Base-by-base conservation (phyloP, 1,140 invertebrate genomes). In the Macrostomum lignano region DNA sequence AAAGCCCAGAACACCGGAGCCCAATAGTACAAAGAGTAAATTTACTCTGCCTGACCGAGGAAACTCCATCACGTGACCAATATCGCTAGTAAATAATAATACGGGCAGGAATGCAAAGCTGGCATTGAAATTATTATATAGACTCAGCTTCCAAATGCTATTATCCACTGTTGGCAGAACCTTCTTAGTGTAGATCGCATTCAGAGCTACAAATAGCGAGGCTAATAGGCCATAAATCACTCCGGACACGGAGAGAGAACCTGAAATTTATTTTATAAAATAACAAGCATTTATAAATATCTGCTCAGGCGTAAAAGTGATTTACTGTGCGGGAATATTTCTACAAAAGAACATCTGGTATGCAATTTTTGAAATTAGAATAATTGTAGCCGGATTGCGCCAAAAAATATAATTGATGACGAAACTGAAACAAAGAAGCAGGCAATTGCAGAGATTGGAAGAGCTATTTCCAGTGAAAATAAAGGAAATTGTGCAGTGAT, bases 91-190 rank as follows among this genome's bases (percentile, higher is more conserved):
- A 1, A 79, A 36, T n/a, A 75, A 32, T 46, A 94, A 86, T 2
- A 98, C 48, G 3, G 84, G 81, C 17, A 91, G 35, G 44, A 96
- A 93, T 3, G 96, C 51, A 17, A 93, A 45, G 17, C 67, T 65
- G 7, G 84, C 81, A 55, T 93, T 94, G 1, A 86, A 60, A 59
- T 98, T 98, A 46, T 93, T 94, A 52, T 88, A 94, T 51, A 84
- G 82, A 0, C 79, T 81, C 3, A 71, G 43, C 7, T 55, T 43
- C 65, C 66, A 69, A 10, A 70, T 58, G 65, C 63, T 88, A 65
- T 63, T 56, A 47, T 86, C 70, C 1, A 96, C 71, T 42, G 63
- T 51, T 0, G 77, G 72, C 32, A 98, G 58, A 1, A 55, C 48
- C 55, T 73, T 77, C 55, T 94, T 94, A 0, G 79, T 91, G 46